phyloP scores from a whole-genome alignment of 2,113 vertebrate genomes.

The Leptobrachium ailaonicum region DNA sequence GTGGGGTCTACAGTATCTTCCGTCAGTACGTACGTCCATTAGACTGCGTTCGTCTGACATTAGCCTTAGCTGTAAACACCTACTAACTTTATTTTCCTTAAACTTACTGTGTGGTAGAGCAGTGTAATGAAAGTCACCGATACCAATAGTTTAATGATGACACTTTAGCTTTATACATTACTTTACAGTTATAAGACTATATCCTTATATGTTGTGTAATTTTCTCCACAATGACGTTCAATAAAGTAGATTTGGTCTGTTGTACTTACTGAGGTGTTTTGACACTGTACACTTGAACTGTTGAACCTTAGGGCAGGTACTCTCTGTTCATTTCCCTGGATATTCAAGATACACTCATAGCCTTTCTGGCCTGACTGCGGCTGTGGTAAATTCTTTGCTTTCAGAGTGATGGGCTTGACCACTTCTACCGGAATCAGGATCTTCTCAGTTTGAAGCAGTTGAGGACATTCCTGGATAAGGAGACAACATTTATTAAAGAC shows the following conservation, averaged over 20 bases:
- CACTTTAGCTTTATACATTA: too few species aligned
- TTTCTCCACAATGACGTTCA: too few species aligned
- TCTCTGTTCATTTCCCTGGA: constrained; percentile 88
- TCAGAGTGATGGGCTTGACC: constrained; percentile 92
- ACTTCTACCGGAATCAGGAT: constrained; percentile 94
- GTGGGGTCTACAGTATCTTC: too few species aligned
- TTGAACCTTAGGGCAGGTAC: constrained; percentile 95
- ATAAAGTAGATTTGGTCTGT: background rate
- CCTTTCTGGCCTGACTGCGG: constrained; percentile 95
- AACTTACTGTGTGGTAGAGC: too few species aligned
- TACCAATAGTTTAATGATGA: too few species aligned
- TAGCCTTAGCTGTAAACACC: too few species aligned
- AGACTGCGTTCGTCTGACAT: too few species aligned
- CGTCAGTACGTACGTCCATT: too few species aligned
- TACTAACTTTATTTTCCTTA: too few species aligned
- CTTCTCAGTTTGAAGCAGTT: constrained; percentile 86
- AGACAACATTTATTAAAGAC: constrained; percentile 2
- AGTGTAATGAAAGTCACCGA: too few species aligned
- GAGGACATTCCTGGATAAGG: constrained; percentile 85
- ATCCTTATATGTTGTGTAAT: too few species aligned
- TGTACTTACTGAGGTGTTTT: constrained; percentile 93
- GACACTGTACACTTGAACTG: constrained; percentile 97
- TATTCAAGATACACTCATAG: constrained; percentile 90
- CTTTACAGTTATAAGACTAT: too few species aligned
- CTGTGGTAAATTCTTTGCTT: constrained; percentile 94